These are phyloP conservation scores for Sturnus vulgaris DNA, from an alignment of 2,113 vertebrate species.

Conservation along the genomic window DNA sequence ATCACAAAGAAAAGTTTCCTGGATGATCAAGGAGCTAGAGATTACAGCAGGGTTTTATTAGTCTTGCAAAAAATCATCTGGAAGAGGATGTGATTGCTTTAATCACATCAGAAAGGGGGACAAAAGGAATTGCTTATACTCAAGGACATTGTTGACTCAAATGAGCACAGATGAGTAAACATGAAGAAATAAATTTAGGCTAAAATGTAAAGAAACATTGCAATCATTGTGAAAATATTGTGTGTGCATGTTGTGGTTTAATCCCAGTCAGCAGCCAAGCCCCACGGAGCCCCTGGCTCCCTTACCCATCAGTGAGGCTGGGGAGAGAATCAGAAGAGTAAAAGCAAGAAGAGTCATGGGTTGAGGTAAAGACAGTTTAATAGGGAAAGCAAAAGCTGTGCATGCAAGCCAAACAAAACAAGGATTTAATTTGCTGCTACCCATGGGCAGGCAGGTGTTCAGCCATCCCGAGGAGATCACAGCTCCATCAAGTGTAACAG, in stretches of 20 bases:
- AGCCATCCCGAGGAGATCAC: background rate
- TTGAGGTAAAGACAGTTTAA: background rate
- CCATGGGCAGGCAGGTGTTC: background rate
- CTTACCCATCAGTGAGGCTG: background rate
- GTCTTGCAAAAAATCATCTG: background rate
- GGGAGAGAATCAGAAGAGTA: background rate
- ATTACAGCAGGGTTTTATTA: background rate
- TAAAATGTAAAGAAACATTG: background rate
- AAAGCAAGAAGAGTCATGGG: background rate
- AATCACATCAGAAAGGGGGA: background rate
- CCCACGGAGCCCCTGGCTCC: fast-evolving
- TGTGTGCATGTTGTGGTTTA: background rate
- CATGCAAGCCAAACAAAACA: background rate
- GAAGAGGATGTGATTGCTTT: background rate
- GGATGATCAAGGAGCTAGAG: background rate
- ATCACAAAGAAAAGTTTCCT: background rate
- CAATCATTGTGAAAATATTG: background rate
- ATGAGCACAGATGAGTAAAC: background rate
- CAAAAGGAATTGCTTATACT: background rate
- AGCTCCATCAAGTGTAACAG: fast-evolving
- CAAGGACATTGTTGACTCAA: background rate
- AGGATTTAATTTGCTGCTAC: background rate
- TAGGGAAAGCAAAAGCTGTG: background rate
- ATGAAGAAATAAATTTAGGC: background rate
- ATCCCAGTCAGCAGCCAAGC: background rate